Evolutionary conservation across 2,888 invertebrate species (phyloP), one percentile per base, ranked within the genome.

Genomic region (Meteorus colon): DNA sequence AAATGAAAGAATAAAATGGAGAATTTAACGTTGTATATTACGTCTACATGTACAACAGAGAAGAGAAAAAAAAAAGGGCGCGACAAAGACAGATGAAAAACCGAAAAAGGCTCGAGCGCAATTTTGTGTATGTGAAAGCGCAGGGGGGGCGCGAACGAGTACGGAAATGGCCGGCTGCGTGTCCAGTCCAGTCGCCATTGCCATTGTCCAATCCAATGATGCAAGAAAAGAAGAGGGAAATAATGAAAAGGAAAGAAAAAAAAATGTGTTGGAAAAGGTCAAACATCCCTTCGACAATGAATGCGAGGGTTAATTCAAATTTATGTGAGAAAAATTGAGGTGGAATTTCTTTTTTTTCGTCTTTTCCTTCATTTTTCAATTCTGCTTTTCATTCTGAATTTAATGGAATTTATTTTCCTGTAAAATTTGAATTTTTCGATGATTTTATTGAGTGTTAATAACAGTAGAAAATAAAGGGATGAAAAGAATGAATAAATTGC

Each of bases 121-220:
- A 55, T 55, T 55, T 55, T 55, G 55, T 55, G 19, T 55, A 8
- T 55, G 19, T 6, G 8, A 5, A 24, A 55, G 55, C 19, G 19
- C n/a, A 48, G 5, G 8, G 19, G 55, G 48, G n/a, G 48, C 4
- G 48, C 16, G n/a, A n/a, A 48, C 48, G n/a, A 48, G n/a, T 48
- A n/a, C 16, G n/a, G n/a, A 8, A 55, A 55, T 55, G 19, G 55
- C 55, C 55, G 55, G 55, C 6, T 55, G 41, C 41, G 24, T 55
- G 55, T 55, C 55, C 55, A 19, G 55, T 55, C 10, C 8, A 6
- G 10, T 16, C 55, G 19, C 8, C 8, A 19, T 19, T n/a, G 41
- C 8, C 19, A 55, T 55, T 55, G 55, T 55, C 55, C 55, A 55
- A 55, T 55, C 55, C 55, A 55, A 55, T 55, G 55, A 55, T 55